Base-by-base conservation (phyloP, 2,888 invertebrate genomes). In the Apodemia zela region DNA sequence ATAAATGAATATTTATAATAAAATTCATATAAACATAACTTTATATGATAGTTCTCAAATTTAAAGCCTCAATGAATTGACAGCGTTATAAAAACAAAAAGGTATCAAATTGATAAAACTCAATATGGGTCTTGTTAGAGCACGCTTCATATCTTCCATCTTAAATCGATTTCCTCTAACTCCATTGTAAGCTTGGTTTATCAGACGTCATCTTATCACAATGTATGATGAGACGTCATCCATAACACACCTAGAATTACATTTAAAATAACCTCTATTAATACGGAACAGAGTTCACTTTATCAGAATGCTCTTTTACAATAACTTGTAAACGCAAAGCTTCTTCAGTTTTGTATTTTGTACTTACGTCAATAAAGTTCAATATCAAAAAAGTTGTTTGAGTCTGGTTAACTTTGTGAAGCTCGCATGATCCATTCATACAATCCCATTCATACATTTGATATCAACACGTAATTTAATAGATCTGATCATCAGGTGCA, bases 141-240 rank as follows among this genome's bases (percentile, higher is more conserved):
- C 57, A 61, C 58, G 59, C 60, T 54, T 38, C 61, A 57, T 71
- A 79, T 81, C 80, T 71, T 73, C 64, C 73, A 80, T 80, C 80
- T 79, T 73, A 77, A 84, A 85, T 81, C 78, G 75, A 82, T 81
- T 81, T 71, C 73, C 72, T 77, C 76, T 77, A 77, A 72, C 72
- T 71, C 78, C 72, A 80, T 85, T 81, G 85, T 82, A 75, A 69
- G 75, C 73, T 74, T 74, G 79, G 79, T 72, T 71, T 74, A 86
- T 86, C 86, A 70, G 73, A 79, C 82, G 79, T 79, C 75, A 79
- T 80, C 81, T 78, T 75, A 77, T 74, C 78, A 75, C 75, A 80
- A 75, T 77, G 75, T 79, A 74, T 77, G 75, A 80, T 85, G 85
- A 85, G 81, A 80, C 71, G 76, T 74, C 81, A 79, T 63, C 65